These are phyloP conservation scores for Phylloscopus whistleri DNA, from an alignment of 2,113 vertebrate genomes.

Conservation along the genomic window DNA sequence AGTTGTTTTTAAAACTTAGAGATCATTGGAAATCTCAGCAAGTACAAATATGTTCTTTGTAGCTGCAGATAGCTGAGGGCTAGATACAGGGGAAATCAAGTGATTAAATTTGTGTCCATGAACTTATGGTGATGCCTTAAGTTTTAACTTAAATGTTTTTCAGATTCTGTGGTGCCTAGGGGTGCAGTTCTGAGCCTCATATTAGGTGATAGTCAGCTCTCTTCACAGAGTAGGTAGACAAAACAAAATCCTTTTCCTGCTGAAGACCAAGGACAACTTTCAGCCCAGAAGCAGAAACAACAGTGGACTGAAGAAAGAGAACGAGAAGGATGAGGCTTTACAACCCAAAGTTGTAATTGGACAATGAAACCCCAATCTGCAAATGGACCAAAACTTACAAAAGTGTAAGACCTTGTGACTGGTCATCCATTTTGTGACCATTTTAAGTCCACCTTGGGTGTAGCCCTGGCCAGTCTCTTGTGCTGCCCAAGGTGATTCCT, in stretches of 20 bases:
- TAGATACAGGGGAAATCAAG: not conserved
- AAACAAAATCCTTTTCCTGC: not conserved
- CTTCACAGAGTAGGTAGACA: not conserved
- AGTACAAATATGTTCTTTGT: accelerated
- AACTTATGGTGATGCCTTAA: not conserved
- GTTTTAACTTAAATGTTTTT: not conserved
- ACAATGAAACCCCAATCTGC: not conserved
- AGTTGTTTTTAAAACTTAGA: not conserved
- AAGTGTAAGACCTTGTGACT: not conserved
- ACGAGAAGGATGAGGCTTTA: not conserved
- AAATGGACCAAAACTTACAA: not conserved
- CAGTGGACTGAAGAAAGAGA: not conserved
- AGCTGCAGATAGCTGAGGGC: not conserved
- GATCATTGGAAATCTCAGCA: not conserved
- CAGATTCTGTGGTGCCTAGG: not conserved
- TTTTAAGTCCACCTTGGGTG: not conserved
- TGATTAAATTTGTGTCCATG: not conserved
- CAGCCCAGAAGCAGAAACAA: not conserved
- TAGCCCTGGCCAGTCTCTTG: not conserved
- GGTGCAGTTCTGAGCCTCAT: not conserved
- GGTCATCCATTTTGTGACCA: not conserved
- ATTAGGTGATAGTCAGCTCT: not conserved
- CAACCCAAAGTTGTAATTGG: not conserved
- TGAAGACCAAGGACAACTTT: not conserved
- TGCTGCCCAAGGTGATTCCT: not conserved